Evolutionary conservation across 2,888 invertebrate genomes (phyloP).

Genomic region (Oxystoma pomonae): DNA sequence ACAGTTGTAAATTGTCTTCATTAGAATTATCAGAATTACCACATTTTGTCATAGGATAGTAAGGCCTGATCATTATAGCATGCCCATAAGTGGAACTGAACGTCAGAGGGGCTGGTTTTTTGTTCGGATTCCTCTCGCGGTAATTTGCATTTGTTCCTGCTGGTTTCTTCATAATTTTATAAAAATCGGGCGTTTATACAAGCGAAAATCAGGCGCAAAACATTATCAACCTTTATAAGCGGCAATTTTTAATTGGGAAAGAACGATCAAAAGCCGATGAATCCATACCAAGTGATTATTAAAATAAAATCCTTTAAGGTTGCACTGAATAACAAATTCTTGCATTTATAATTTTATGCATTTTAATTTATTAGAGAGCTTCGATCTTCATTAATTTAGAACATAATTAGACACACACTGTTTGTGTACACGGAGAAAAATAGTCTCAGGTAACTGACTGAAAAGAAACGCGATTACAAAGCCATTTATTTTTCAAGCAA

Average conservation of each 20-base stretch:
- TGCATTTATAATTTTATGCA: neutral
- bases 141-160: constrained; percentile 38
- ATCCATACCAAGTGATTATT: neutral
- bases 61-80: constrained; percentile 34
- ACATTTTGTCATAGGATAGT: constrained; percentile 41
- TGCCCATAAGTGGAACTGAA: constrained; percentile 39
- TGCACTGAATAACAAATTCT: neutral
- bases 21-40: constrained; percentile 39
- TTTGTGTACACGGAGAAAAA: too few species aligned
- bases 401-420: neutral
- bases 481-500: too few species aligned
- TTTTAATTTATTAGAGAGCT: neutral
- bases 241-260: neutral
- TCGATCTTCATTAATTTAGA: neutral
- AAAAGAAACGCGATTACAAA: too few species aligned
- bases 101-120: constrained; percentile 38
- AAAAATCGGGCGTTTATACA: constrained; percentile 29
- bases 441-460: too few species aligned
- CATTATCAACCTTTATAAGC: neutral
- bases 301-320: neutral
- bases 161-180: constrained; percentile 35
- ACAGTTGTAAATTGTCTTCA: constrained; percentile 43
- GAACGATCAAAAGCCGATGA: neutral
- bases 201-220: constrained; percentile 18
- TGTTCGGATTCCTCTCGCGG: constrained; percentile 34